Conservation (phyloP, 2,888 invertebrate species). For the Athripsodes cinereus region DNA sequence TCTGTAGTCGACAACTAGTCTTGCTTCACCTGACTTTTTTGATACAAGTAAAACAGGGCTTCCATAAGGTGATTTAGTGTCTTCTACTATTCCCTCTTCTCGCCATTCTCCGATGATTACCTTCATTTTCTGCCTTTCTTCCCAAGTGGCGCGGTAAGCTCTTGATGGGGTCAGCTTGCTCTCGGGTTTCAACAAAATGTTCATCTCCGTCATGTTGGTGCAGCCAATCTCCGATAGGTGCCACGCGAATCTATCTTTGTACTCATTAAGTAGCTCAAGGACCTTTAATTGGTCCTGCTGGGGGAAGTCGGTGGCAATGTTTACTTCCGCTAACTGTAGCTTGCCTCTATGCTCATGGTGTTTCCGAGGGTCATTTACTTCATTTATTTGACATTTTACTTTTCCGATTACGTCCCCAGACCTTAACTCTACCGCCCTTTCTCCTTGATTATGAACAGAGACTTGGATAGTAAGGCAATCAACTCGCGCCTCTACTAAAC, state of each 20-base stretch:
- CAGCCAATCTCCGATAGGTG: neutral
- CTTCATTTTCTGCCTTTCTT: neutral
- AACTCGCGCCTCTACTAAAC: neutral
- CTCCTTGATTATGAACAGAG: neutral
- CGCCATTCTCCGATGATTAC: neutral
- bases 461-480: neutral
- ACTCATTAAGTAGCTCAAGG: neutral
- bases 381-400: neutral
- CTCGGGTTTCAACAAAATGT: neutral
- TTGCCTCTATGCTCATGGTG: neutral
- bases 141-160: neutral
- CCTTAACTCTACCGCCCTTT: neutral
- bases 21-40: constrained; percentile 1
- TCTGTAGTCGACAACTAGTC: neutral
- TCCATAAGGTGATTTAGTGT: constrained; percentile 1
- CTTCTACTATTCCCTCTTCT: neutral
- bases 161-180: neutral
- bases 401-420: neutral
- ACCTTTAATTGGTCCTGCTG: neutral
- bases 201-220: neutral
- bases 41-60: neutral
- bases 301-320: neutral
- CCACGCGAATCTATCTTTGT: neutral
- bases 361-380: neutral
- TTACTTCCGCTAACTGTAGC: neutral